A percentile compares a stretch with the other conserved stretches of the same genome.
Evolutionary conservation across 1,140 invertebrate genomes (phyloP).

Genomic region (Drosophila leontia): DNA sequence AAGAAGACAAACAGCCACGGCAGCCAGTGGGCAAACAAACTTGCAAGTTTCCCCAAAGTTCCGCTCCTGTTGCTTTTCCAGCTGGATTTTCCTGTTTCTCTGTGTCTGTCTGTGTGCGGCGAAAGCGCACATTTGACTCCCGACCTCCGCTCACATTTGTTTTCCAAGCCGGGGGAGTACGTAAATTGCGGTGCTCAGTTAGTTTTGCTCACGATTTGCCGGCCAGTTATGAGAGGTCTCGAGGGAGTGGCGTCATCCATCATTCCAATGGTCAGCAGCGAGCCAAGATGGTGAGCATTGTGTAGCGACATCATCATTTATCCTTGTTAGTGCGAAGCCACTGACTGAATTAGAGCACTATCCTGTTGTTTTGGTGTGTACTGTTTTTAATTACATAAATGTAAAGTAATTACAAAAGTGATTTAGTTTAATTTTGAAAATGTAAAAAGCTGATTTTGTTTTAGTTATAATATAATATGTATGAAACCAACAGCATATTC

Average conservation of each 20-base stretch:
- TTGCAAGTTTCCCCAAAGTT: slow-evolving; percentile 54
- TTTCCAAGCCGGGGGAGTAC: slow-evolving; percentile 19
- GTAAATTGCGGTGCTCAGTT: slow-evolving; percentile 33
- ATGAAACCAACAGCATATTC: too few species aligned
- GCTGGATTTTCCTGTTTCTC: background rate
- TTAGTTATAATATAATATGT: background rate
- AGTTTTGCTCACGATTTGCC: slow-evolving; percentile 33
- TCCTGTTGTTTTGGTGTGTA: background rate
- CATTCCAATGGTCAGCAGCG: slow-evolving; percentile 18
- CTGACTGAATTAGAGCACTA: background rate
- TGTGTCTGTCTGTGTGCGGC: background rate
- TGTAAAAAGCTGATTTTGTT: background rate
- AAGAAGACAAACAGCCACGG: slow-evolving; percentile 43
- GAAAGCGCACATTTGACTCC: slow-evolving; percentile 42
- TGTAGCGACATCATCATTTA: slow-evolving; percentile 17
- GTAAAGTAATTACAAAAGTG: background rate
- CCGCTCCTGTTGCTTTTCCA: slow-evolving; percentile 54
- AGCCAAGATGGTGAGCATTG: background rate
- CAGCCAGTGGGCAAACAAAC: slow-evolving; percentile 58
- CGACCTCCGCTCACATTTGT: slow-evolving; percentile 40
- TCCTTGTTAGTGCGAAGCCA: background rate
- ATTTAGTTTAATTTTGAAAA: background rate
- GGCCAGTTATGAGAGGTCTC: slow-evolving; percentile 31
- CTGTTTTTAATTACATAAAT: background rate
- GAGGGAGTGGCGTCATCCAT: slow-evolving; percentile 27